Evolutionary conservation across 2,888 invertebrate genomes (phyloP).

Genomic region (Ephialtes manifestator): DNA sequence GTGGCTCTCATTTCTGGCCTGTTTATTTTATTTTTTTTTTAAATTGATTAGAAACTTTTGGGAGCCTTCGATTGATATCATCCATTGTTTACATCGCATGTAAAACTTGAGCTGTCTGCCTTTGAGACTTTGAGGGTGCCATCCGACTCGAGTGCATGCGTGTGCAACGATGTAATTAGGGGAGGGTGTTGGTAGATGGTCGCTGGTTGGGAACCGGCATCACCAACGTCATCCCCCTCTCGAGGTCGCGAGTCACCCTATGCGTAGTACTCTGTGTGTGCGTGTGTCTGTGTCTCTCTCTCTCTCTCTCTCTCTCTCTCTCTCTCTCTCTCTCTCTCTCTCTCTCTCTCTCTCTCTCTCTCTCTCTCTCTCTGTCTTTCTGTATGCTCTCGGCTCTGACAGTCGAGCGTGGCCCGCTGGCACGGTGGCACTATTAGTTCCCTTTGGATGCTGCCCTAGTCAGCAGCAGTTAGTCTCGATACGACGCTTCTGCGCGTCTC

Average conservation of each 20-base stretch:
- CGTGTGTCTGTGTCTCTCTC: not conserved
- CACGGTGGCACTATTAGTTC: conserved; percentile 80
- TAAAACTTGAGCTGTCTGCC: not conserved
- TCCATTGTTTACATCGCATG: not conserved
- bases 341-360: conserved; percentile 41
- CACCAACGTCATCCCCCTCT: conserved; percentile 75
- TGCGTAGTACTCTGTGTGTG: conserved; percentile 56
- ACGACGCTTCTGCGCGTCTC: conserved; percentile 73
- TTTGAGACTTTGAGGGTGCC: not conserved
- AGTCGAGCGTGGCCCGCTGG: conserved; percentile 77
- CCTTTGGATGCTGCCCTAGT: conserved; percentile 82
- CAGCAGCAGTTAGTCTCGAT: conserved; percentile 73
- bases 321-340: conserved; percentile 37
- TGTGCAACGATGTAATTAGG: conserved; percentile 69
- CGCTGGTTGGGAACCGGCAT: conserved; percentile 69
- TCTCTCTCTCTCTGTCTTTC: conserved; percentile 35
- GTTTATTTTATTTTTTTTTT: not conserved
- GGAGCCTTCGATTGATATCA: not conserved
- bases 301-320: too few species aligned
- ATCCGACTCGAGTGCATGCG: not conserved
- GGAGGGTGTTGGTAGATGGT: conserved; percentile 70
- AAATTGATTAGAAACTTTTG: not conserved
- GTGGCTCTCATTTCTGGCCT: too few species aligned
- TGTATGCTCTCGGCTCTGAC: conserved; percentile 71
- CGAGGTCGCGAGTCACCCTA: conserved; percentile 60